A percentile compares a stretch with the other conserved stretches of the same genome.
phyloP scores from a whole-genome alignment of 2,797 vertebrate genomes.

The Octomys mimax region DNA sequence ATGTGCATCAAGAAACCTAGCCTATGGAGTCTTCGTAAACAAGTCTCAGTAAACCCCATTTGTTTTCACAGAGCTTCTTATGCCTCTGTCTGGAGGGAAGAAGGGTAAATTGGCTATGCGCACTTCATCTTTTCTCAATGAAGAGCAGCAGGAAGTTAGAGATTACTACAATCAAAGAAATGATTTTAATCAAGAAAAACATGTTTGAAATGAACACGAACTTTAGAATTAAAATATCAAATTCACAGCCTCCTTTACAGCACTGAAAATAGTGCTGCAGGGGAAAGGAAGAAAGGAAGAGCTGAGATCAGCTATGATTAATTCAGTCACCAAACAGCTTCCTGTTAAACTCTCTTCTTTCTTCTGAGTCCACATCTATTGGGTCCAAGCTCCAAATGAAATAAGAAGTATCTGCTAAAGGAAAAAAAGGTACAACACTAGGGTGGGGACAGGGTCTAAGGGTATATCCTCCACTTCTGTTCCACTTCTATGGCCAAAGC shows the following conservation, averaged over 20 bases:
- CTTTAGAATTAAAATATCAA: neutral
- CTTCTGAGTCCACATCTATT: neutral
- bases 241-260: neutral
- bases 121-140: neutral
- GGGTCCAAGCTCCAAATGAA: neutral
- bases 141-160: neutral
- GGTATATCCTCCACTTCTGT: neutral
- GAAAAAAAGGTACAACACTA: neutral
- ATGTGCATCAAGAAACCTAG: neutral
- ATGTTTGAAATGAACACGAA: conserved; percentile 9
- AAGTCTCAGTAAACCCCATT: neutral
- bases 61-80: neutral
- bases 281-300: neutral
- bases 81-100: neutral
- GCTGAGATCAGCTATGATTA: neutral
- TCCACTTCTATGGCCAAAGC: neutral
- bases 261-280: neutral
- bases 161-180: neutral
- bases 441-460: neutral
- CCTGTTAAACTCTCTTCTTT: neutral
- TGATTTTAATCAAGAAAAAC: conserved; percentile 11
- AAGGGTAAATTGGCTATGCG: neutral
- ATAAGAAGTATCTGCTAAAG: neutral
- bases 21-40: neutral
- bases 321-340: neutral